Conservation (phyloP, 2,797 vertebrate genomes). For the Cuculus canorus region DNA sequence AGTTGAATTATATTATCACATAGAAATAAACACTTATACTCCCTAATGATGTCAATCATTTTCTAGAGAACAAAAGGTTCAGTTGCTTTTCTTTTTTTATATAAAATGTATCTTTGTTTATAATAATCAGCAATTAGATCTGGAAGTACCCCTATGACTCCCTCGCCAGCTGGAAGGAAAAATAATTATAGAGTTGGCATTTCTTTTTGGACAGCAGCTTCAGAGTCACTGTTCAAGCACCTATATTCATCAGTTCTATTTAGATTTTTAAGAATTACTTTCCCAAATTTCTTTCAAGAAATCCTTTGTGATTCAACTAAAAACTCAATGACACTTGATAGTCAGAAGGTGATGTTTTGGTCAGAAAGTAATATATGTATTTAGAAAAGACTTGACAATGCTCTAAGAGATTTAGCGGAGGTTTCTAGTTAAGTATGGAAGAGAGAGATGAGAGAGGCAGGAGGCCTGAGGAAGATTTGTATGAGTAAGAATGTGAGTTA, state of each 20-base stretch:
- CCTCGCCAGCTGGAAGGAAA: constrained; percentile 34
- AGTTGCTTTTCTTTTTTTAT: not conserved
- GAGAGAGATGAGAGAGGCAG: not conserved
- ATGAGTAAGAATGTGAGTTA: not conserved
- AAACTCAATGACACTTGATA: not conserved
- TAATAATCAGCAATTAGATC: constrained; percentile 61
- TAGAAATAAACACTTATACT: constrained; percentile 31
- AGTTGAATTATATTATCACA: constrained; percentile 40
- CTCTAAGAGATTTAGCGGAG: not conserved
- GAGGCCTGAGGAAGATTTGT: not conserved
- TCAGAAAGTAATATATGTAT: not conserved
- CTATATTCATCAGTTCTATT: not conserved
- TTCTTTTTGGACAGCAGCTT: constrained; percentile 37
- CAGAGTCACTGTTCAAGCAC: not conserved
- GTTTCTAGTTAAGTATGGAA: not conserved
- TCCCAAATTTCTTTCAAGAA: not conserved
- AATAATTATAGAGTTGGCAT: constrained; percentile 29
- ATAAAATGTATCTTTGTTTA: constrained; percentile 36
- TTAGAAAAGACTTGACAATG: not conserved
- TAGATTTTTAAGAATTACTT: not conserved
- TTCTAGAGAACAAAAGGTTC: constrained; percentile 54
- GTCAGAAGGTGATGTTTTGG: not conserved
- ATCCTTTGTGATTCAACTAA: not conserved
- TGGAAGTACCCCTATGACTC: constrained; percentile 35
- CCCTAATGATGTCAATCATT: constrained; percentile 34